Percentiles rank a stretch among this genome's conserved stretches.
Conservation (phyloP, 2,888 invertebrate genomes). For the Cylloceria caligata region DNA sequence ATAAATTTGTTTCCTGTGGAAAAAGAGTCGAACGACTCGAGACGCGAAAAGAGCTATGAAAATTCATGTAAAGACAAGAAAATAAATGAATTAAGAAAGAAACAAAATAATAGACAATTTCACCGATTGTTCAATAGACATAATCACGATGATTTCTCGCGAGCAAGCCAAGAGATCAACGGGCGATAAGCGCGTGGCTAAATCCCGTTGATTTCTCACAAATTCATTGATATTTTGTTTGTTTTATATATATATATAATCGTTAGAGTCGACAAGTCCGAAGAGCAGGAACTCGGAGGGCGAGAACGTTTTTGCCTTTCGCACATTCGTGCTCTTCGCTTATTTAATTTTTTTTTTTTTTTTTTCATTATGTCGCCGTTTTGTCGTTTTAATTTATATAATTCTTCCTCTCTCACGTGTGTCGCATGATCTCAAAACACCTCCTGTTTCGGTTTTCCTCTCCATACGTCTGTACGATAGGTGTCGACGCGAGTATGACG, state of each 20-base stretch:
- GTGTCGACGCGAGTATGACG: slow-evolving; percentile 21
- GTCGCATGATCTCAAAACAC: slow-evolving; percentile 30
- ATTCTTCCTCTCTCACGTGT: slow-evolving; percentile 51
- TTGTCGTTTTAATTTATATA: background rate
- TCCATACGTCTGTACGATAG: slow-evolving; percentile 53
- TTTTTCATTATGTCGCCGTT: slow-evolving; percentile 6
- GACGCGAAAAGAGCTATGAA: slow-evolving; percentile 62
- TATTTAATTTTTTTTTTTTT: background rate
- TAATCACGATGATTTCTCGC: background rate
- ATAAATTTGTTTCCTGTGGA: slow-evolving; percentile 5
- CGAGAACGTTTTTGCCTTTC: slow-evolving; percentile 23
- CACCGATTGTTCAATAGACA: slow-evolving; percentile 21
- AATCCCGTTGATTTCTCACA: slow-evolving; percentile 25
- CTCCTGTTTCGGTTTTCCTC: slow-evolving; percentile 31
- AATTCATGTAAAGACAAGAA: slow-evolving; percentile 31
- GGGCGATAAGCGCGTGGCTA: background rate
- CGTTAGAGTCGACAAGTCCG: slow-evolving; percentile 38
- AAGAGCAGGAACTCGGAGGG: slow-evolving; percentile 62
- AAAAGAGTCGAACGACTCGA: slow-evolving; percentile 48
- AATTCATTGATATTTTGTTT: slow-evolving; percentile 51
- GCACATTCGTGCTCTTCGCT: background rate
- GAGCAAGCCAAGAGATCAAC: slow-evolving; percentile 17
- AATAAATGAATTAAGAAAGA: slow-evolving; percentile 53
- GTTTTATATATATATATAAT: background rate
- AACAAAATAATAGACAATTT: slow-evolving; percentile 37